These are phyloP conservation scores for Bergia sp. DNA, from an alignment of 92 coral and sea anemone species.

Conservation along the genomic window DNA sequence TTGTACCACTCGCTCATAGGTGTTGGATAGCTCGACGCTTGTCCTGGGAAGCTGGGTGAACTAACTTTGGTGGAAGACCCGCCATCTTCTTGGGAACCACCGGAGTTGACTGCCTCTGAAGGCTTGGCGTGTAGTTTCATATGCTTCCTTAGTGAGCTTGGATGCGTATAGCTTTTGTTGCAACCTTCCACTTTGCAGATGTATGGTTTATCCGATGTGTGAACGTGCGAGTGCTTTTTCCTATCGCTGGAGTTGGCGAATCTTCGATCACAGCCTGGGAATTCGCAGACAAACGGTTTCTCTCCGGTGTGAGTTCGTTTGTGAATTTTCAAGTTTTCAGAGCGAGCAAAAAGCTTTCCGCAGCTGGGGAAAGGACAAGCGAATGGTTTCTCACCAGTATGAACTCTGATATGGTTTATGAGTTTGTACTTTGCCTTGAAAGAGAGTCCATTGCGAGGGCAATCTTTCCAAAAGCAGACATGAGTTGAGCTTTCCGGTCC, in stretches of 20 bases:
- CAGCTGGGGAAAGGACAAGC: conserved; percentile 98
- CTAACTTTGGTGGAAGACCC: conserved; percentile 65
- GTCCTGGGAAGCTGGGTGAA: conserved; percentile 79
- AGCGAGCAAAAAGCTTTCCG: conserved; percentile 98
- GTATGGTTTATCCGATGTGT: conserved; percentile 99
- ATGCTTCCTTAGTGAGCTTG: conserved; percentile 95
- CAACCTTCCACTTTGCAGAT: conserved; percentile 99
- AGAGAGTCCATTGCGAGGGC: conserved; percentile 93
- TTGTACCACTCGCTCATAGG: conserved; percentile 97
- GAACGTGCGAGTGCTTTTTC: conserved; percentile 99
- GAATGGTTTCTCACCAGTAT: conserved; percentile 98
- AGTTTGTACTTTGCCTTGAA: conserved; percentile 99
- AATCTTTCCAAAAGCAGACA: conserved; percentile 97
- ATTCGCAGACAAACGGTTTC: conserved; percentile 98
- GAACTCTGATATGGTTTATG: conserved; percentile 97
- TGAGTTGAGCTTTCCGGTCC: conserved; percentile 98
- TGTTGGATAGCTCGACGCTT: conserved; percentile 72
- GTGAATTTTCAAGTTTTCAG: conserved; percentile 98
- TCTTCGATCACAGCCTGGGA: conserved; percentile 99
- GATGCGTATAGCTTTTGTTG: conserved; percentile 98
- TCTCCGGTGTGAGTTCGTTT: conserved; percentile 99
- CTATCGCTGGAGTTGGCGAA: conserved; percentile 99
- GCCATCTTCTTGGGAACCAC: conserved; percentile 81
- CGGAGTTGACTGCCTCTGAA: conserved; percentile 77
- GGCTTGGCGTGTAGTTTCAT: conserved; percentile 99